Conservation (phyloP, 2,797 vertebrate genomes). For the Sus cebifrons region DNA sequence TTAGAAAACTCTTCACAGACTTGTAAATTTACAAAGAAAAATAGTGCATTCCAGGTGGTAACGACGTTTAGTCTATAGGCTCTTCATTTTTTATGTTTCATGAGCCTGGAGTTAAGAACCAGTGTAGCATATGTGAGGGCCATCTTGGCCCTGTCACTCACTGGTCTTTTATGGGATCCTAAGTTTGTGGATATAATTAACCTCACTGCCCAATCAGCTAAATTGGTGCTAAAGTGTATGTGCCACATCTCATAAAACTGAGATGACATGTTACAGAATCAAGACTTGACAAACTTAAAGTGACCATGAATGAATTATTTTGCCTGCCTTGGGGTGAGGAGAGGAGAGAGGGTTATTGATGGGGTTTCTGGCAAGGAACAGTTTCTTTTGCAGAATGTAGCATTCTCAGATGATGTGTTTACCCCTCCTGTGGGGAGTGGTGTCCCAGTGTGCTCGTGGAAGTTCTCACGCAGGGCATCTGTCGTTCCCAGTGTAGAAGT, state of each 20-base stretch:
- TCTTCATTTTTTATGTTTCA: not conserved
- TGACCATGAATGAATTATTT: constrained; percentile 4
- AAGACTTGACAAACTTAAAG: not conserved
- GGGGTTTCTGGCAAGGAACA: not conserved
- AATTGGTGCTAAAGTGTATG: not conserved
- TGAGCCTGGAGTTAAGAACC: not conserved
- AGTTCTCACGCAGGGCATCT: not conserved
- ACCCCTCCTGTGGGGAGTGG: not conserved
- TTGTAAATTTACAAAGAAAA: constrained; percentile 66
- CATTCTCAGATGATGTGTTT: not conserved
- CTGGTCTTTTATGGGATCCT: not conserved
- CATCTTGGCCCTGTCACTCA: not conserved
- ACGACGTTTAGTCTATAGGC: not conserved
- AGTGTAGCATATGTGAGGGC: not conserved
- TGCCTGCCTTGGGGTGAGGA: not conserved
- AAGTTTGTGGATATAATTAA: not conserved
- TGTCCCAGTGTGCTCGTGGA: not conserved
- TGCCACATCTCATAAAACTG: not conserved
- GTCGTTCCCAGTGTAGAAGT: not conserved
- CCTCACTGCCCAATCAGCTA: not conserved
- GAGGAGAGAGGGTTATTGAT: not conserved
- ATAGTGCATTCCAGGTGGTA: not conserved
- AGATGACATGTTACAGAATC: not conserved
- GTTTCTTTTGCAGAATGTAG: not conserved
- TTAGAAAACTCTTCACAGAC: constrained; percentile 13